Base-by-base conservation (phyloP, 1,140 invertebrate species). In the Apis dorsata region DNA sequence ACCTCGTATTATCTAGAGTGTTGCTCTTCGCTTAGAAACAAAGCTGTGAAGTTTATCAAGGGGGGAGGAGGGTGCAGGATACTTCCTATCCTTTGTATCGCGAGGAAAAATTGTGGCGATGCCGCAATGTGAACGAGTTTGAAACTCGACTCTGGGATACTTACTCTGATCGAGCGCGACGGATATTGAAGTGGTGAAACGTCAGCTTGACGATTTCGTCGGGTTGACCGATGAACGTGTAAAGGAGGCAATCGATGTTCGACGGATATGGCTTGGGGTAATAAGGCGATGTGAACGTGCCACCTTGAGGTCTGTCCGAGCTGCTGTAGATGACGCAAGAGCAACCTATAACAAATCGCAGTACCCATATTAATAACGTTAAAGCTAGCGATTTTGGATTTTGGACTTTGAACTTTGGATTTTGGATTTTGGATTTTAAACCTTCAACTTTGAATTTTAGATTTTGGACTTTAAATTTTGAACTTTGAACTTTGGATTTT, bases 161-260 rank as follows among this genome's bases (percentile, higher is more conserved):
- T 96, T 90, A 96, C 96, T 96, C 95, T 24, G 95, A 89, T 90
- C 95, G 93, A 59, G 93, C 93, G 84, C 95, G 95, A 79, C 95
- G 95, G 55, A 97, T 94, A 92, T 97, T 96, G 92, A 98, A 97
- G 88, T 97, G 96, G 70, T 96, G 95, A 92, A 98, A 97, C 24
- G 95, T 96, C 34, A 98, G 94, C 92, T 98, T 96, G 73, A 98
- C 95, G 85, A 98, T 97, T 93, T 98, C 96, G 89, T 97, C 96
- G 1, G 95, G 94, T 72, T 95, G 95, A 2, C 96, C 97, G 76
- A 96, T 93, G 93, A 98, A 98, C 15, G 97, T 97, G 94, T 98
- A 98, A n/a, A 98, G 95, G 53, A 98, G 95, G 91, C 97, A 98
- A 93, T 97, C 95, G 88, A 97, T 95, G 88, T 96, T 96, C 15